Evolutionary conservation across 2,888 invertebrate genomes (phyloP), one percentile per base, ranked within the genome.

Genomic region (Drosophila anomalata): DNA sequence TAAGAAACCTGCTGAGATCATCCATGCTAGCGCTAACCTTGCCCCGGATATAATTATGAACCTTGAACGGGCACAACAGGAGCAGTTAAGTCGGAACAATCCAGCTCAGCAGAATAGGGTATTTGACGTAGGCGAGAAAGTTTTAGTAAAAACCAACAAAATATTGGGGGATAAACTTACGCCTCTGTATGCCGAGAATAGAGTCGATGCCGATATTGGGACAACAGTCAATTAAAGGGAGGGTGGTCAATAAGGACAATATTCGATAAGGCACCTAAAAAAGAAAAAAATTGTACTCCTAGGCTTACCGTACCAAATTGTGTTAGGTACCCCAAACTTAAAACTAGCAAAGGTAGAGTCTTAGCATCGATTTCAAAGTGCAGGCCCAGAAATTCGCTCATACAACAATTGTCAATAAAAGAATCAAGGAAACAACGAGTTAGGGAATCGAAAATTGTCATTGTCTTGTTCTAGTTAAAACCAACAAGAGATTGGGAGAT

Each of bases 101-200:
- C 36, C 5, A 11, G n/a, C 6, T 26, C 17, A 14, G 3, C 36
- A 51, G 36, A 51, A 46, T 3, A 31, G 22, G 22, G 29, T 44
- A 9, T 36, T 36, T 47, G 26, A 57, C 1, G 39, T 39, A 2
- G 26, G 57, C 11, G 12, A 33, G 8, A 55, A n/a, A 9, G 44
- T 44, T 36, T 26, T 20, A 24, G 36, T 48, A 3, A 26, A 48
- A 26, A 24, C 22, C 12, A 51, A 47, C 12, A 36, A 41, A 26
- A 41, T 14, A 41, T 24, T 53, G 26, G 41, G 41, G 4, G 41
- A 41, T 39, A 53, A 41, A 4, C 41, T 53, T 24, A 52, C 26
- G n/a, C 52, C 47, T 41, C 4, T 39, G 5, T 52, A 39, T n/a
- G 5, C 14, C 24, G 52, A 52, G 20, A 33, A 36, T n/a, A 39